Evolutionary conservation across 2,888 invertebrate species (phyloP), one percentile per base, ranked within the genome.

Genomic region (Galerucella calmariensis): DNA sequence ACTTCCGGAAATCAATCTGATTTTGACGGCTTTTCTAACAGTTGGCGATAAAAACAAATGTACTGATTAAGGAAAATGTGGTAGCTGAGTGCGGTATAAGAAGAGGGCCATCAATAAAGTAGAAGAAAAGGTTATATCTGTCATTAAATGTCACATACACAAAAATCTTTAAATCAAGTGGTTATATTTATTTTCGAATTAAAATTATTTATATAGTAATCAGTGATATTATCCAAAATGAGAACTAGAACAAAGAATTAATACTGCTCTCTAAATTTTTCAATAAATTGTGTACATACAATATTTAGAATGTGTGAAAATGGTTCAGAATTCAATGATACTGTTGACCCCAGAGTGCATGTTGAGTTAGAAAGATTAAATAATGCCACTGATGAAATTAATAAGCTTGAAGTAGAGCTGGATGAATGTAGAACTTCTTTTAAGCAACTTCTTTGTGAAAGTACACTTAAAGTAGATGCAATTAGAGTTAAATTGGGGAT

Each of bases 361-460:
- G 91, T 95, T 84, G 97, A 97, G 88, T 89, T 97, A 85, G 97
- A 97, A 86, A 92, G 94, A 84, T 89, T 97, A 76, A 97, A 97
- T 87, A 94, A 94, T 82, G 94, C 96, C 41, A 97, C 97, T 70
- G 96, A 97, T 89, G 95, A 96, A 87, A 97, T 97, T 83, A 97
- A 97, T 88, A 93, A 93, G 82, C 90, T 96, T 78, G 97, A 97
- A 89, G 93, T 96, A 79, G 96, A 96, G 87, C 89, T 97, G 82
- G 97, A 97, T 87, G 96, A 96, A 85, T 94, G 95, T 1, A 91
- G 96, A 84, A 91, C 93, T 71, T 92, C 92, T 53, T 97, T 97
- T 88, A 91, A 96, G 70, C 91, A 93, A 77, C 89, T 96, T 70
- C 89, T 97, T 46, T 93, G 94, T 56, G 96, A 96, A 83, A 95